These are phyloP conservation scores for Iguana delicatissima DNA, from an alignment of 2,797 vertebrate species.

Conservation along the genomic window DNA sequence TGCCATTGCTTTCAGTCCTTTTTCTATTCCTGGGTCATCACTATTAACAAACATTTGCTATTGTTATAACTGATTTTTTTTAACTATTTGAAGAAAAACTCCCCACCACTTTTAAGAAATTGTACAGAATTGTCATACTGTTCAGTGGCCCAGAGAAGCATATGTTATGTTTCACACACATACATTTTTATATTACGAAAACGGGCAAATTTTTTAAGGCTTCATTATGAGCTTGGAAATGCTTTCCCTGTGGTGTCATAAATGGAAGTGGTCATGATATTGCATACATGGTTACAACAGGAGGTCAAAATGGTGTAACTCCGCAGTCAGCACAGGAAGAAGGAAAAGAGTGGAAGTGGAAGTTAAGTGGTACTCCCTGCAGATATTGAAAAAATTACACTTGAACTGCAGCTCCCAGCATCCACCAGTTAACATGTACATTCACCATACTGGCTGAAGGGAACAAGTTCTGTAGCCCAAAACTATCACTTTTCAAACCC, in stretches of 20 bases:
- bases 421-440: too few relatives aligned
- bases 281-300: background rate
- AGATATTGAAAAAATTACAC: too few relatives aligned
- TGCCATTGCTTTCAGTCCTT: background rate
- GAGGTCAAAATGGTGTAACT: background rate
- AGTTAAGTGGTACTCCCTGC: background rate
- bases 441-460: too few relatives aligned
- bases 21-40: background rate
- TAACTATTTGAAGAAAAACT: background rate
- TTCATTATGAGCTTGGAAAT: conserved; percentile 49
- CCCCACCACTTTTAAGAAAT: background rate
- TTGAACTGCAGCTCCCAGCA: too few relatives aligned
- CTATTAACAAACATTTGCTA: background rate
- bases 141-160: background rate
- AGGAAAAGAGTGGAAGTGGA: background rate
- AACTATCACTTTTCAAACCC: background rate
- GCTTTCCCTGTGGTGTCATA: conserved; percentile 63
- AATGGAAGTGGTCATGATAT: background rate
- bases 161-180: conserved; percentile 1
- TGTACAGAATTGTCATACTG: background rate
- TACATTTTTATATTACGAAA: conserved; percentile 38
- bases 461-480: background rate
- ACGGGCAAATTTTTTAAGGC: conserved; percentile 51
- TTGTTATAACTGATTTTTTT: background rate
- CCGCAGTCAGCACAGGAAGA: background rate